A percentile compares a stretch with the other conserved stretches of the same genome.
Conservation (phyloP, 2,113 vertebrate species). For the Mormoops blainvillei region DNA sequence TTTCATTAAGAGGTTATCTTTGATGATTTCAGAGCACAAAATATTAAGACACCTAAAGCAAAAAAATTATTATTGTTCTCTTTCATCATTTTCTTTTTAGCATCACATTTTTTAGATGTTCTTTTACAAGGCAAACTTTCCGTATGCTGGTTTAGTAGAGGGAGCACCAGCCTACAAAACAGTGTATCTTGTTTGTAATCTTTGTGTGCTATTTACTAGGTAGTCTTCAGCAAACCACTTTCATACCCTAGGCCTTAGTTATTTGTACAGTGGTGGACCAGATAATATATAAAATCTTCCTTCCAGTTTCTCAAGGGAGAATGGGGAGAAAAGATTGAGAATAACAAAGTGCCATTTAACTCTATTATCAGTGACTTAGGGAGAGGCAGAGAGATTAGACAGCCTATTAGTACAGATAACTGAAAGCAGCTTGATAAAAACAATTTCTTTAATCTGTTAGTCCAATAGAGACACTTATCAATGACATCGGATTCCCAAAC, state of each 20-base stretch:
- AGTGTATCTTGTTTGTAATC: background rate
- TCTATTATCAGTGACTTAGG: background rate
- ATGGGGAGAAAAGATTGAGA: background rate
- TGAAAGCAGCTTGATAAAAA: background rate
- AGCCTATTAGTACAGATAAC: background rate
- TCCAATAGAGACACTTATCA: background rate
- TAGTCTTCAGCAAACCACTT: background rate
- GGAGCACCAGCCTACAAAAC: background rate
- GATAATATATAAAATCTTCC: background rate
- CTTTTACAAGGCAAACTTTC: background rate
- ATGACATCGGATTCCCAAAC: background rate
- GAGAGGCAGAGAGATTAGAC: background rate
- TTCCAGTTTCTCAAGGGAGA: background rate
- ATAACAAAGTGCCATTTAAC: background rate
- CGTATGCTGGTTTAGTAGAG: background rate
- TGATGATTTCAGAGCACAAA: background rate
- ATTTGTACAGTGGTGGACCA: background rate
- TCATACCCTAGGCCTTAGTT: background rate
- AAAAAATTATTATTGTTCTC: background rate
- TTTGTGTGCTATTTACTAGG: background rate
- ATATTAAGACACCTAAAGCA: background rate
- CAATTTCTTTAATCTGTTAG: background rate
- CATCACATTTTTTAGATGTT: background rate
- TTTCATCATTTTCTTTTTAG: background rate
- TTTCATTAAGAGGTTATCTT: background rate